Base-by-base conservation (phyloP, 1,140 invertebrate genomes). In the Panonychus citri region DNA sequence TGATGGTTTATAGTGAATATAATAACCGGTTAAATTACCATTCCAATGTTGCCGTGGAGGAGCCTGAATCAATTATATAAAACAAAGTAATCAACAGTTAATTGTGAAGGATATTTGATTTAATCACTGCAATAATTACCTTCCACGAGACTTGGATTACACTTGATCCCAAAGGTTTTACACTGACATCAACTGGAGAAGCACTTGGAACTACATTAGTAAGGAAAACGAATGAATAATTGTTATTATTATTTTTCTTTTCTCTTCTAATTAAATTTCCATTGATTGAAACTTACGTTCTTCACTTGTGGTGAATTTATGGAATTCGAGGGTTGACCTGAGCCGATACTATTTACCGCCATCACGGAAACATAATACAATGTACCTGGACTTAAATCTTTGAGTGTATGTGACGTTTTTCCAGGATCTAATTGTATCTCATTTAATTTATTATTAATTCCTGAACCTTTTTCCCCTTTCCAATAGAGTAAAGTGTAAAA, bases 401-500 rank as follows among this genome's bases (percentile, higher is more conserved):
- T 61, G 13, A 74, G 51, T 2, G 65, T 40, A 13, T 61, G 62
- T 7, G 66, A 64, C 1, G 63, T 58, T 39, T 68, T 65, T 17
- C 59, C 55, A 46, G 64, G 60, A 27, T 54, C 52, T 7, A 61
- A 63, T 30, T 51, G 51, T 3, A 64, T 51, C 40, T 65, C 64
- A 25, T 64, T 40, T 1, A 64, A 51, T 34, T 63, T 55, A 37
- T 64, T 61, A n/a, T 48, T 37, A 8, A 54, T 49, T 34, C 30
- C 30, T 34, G n/a, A 34, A 50, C 53, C 85, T 63, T 82, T 84
- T 59, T 82, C 80, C 5, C 30, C 30, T 7, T 34, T 34, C 73
- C 90, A 91, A 69, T 89, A 89, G 69, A 91, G 85, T 66, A 90
- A 86, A 10, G 66, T 61, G 68, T 91, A 95, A 65, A 81, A 77